phyloP scores from a whole-genome alignment of 2,888 invertebrate species.

The Dysmachus trigonus region DNA sequence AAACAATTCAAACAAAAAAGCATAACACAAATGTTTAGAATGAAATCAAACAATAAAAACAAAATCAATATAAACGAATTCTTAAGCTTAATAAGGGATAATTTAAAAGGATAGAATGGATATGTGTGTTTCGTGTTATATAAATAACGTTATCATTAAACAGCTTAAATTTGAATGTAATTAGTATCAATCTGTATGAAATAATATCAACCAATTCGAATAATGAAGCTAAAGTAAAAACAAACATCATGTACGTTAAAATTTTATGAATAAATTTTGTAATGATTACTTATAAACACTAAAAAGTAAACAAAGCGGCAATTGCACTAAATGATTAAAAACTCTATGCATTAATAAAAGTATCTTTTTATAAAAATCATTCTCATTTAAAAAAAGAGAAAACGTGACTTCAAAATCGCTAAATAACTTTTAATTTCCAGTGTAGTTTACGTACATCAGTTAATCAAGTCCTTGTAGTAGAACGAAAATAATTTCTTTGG shows the following conservation, averaged over 20 bases:
- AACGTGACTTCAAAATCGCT: neutral
- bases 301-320: neutral
- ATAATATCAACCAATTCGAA: neutral
- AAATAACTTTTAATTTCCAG: neutral
- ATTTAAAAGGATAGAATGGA: neutral
- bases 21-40: constrained; percentile 50
- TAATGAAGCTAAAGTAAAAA: neutral
- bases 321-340: neutral
- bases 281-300: neutral
- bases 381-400: neutral
- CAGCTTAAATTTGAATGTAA: neutral
- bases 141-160: neutral
- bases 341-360: neutral
- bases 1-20: constrained; percentile 64
- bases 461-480: neutral
- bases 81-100: neutral
- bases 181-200: neutral
- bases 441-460: neutral
- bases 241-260: neutral
- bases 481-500: neutral
- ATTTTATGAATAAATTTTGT: neutral
- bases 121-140: neutral
- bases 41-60: constrained; percentile 47
- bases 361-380: neutral
- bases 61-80: neutral